These are phyloP conservation scores for Siniperca undulata DNA, from an alignment of 2,797 vertebrate genomes.

Conservation along the genomic window DNA sequence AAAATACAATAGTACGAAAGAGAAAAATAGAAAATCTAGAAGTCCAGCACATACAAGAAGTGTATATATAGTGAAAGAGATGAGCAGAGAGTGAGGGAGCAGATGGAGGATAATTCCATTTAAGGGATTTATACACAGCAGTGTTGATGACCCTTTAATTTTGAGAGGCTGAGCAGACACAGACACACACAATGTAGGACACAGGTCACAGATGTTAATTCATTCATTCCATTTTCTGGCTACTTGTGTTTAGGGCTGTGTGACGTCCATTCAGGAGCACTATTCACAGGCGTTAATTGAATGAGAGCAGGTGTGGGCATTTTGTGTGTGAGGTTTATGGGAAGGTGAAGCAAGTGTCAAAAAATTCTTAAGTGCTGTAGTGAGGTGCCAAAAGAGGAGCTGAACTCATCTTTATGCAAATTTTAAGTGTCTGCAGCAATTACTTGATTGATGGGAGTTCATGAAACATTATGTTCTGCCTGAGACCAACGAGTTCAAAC, in stretches of 20 bases:
- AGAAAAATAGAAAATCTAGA: neutral
- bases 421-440: slow-evolving; percentile 57
- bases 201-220: slow-evolving; percentile 39
- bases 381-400: slow-evolving; percentile 51
- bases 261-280: slow-evolving; percentile 24
- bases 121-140: slow-evolving; percentile 74
- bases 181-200: slow-evolving; percentile 24
- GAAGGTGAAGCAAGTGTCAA: slow-evolving; percentile 42
- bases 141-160: slow-evolving; percentile 66
- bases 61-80: neutral
- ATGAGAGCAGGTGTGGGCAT: slow-evolving; percentile 50
- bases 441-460: slow-evolving; percentile 51
- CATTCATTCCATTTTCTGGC: slow-evolving; percentile 18
- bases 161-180: slow-evolving; percentile 44
- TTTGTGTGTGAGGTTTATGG: slow-evolving; percentile 31
- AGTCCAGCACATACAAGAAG: neutral
- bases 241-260: slow-evolving; percentile 25
- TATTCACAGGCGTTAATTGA: slow-evolving; percentile 29
- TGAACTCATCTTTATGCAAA: slow-evolving; percentile 70
- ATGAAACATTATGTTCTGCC: slow-evolving; percentile 36
- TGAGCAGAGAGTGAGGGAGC: slow-evolving; percentile 46
- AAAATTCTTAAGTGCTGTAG: slow-evolving; percentile 39
- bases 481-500: slow-evolving; percentile 29
- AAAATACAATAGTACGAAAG: neutral
- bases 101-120: slow-evolving; percentile 79